These are phyloP conservation scores for Anagrus nilaparvatae DNA, from an alignment of 1,140 invertebrate species.

Conservation along the genomic window DNA sequence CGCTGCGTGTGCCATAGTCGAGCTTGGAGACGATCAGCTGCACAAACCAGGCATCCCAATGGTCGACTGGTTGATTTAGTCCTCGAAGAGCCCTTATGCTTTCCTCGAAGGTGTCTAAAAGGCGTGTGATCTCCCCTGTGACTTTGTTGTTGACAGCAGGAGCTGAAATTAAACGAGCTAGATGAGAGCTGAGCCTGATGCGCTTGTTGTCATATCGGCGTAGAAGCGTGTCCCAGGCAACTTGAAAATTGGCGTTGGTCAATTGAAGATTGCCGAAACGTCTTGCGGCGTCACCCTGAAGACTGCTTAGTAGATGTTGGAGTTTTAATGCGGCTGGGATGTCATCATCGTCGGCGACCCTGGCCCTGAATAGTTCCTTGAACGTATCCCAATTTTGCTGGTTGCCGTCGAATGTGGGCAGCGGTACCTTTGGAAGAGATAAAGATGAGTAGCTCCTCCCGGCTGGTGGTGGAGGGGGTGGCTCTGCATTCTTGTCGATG, in stretches of 20 bases:
- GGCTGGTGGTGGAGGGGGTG: too few relatives aligned
- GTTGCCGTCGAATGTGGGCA: too few relatives aligned
- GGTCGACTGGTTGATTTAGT: neutral
- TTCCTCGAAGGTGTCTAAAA: neutral
- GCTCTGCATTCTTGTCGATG: too few relatives aligned
- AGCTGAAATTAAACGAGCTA: neutral
- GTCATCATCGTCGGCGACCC: too few relatives aligned
- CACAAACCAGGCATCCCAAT: constrained; percentile 2
- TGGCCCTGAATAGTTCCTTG: too few relatives aligned
- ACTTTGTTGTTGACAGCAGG: neutral
- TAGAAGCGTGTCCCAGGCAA: neutral
- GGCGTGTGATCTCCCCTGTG: neutral
- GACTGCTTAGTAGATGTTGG: neutral
- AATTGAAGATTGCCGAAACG: constrained; percentile 1
- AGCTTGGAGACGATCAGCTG: constrained; percentile 3
- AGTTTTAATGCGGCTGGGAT: too few relatives aligned
- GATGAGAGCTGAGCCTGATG: neutral
- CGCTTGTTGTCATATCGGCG: neutral
- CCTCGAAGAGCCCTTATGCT: neutral
- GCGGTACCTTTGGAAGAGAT: too few relatives aligned
- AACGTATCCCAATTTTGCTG: too few relatives aligned
- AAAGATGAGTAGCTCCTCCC: too few relatives aligned
- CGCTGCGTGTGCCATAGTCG: neutral
- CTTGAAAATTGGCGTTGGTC: neutral
- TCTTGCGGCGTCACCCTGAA: neutral